Evolutionary conservation across 2,797 vertebrate genomes (phyloP).

Genomic region (Onychomys arenicola): DNA sequence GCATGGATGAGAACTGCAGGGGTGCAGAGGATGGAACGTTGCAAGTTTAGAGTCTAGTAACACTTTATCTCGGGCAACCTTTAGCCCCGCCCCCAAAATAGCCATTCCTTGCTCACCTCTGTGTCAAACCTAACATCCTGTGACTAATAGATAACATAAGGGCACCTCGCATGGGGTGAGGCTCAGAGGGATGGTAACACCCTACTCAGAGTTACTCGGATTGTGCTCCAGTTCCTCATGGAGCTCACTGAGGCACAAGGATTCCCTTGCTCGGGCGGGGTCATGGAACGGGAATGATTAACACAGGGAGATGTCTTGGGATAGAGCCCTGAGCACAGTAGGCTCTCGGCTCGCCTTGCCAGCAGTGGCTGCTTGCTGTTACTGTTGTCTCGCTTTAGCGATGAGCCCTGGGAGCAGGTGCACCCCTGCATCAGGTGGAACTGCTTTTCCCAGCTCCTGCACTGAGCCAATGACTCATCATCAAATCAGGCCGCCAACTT

Average conservation of each 20-base stretch:
- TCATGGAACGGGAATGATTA: background rate
- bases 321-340: background rate
- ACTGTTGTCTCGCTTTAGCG: background rate
- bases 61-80: background rate
- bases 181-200: background rate
- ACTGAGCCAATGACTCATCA: conserved; percentile 69
- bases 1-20: background rate
- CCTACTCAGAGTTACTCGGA: background rate
- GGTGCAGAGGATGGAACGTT: background rate
- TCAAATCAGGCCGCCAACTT: conserved; percentile 73
- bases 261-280: background rate
- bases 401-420: conserved; percentile 63
- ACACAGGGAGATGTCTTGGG: background rate
- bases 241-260: background rate
- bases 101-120: background rate
- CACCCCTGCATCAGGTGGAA: conserved; percentile 41
- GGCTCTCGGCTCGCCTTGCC: background rate
- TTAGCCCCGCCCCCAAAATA: background rate
- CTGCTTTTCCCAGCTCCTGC: conserved; percentile 42
- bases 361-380: background rate
- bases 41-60: background rate
- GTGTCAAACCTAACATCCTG: background rate
- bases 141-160: background rate
- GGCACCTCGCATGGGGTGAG: background rate
- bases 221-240: background rate